phyloP scores from a whole-genome alignment of 2,113 vertebrate genomes.

The Willisornis vidua region DNA sequence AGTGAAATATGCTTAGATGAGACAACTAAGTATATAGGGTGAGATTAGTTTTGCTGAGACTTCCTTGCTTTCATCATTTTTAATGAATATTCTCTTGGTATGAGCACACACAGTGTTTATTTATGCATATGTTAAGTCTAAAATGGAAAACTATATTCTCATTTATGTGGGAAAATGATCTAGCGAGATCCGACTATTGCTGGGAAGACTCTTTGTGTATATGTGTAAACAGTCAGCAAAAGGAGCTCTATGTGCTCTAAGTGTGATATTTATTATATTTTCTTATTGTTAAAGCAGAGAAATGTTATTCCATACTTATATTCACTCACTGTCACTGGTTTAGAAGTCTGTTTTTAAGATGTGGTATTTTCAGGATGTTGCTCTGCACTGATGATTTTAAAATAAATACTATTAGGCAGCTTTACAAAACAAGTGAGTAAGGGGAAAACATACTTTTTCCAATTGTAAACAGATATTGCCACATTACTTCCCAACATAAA shows the following conservation, averaged over 20 bases:
- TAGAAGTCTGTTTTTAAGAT: background rate
- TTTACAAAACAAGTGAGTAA: constrained; percentile 24
- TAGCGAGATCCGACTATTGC: background rate
- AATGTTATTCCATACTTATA: background rate
- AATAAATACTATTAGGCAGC: constrained; percentile 27
- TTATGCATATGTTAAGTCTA: background rate
- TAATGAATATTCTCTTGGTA: background rate
- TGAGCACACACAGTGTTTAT: background rate
- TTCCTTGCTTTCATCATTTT: background rate
- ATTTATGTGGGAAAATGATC: background rate
- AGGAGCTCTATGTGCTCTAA: background rate
- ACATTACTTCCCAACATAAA: background rate
- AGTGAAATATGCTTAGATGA: background rate
- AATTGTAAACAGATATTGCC: background rate
- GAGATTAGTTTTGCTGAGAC: background rate
- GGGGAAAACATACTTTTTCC: constrained; percentile 5
- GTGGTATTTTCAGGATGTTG: constrained; percentile 7
- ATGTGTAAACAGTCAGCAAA: background rate
- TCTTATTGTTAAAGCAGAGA: background rate
- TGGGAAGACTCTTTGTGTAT: background rate
- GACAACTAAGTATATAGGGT: background rate
- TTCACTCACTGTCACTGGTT: background rate
- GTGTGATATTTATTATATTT: constrained; percentile 2
- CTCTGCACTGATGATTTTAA: constrained; percentile 3
- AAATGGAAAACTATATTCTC: background rate